Evolutionary conservation across 2,888 invertebrate species (phyloP).

Genomic region (Euzetes globulus): DNA sequence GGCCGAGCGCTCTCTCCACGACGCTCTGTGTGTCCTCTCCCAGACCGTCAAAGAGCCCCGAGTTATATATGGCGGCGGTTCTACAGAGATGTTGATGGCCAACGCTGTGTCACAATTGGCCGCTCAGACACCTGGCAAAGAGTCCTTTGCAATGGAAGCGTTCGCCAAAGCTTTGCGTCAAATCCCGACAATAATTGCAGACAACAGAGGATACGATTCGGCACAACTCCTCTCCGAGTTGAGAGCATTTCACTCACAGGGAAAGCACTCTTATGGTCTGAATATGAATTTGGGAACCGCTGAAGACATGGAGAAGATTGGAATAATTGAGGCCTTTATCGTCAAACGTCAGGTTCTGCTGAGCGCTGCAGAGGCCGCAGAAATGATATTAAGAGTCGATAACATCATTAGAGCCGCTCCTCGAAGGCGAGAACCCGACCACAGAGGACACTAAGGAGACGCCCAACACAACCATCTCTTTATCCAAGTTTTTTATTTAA

Average conservation of each 20-base stretch:
- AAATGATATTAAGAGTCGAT: constrained; percentile 97
- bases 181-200: constrained; percentile 89
- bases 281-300: constrained; percentile 83
- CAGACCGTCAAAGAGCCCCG: constrained; percentile 90
- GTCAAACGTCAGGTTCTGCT: constrained; percentile 92
- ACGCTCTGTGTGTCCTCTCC: constrained; percentile 91
- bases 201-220: constrained; percentile 97
- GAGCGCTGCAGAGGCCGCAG: constrained; percentile 93
- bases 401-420: constrained; percentile 90
- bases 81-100: constrained; percentile 95
- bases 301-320: constrained; percentile 81
- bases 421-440: constrained; percentile 72
- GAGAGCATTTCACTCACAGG: constrained; percentile 78
- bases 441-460: constrained; percentile 58
- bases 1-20: constrained; percentile 94
- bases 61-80: constrained; percentile 82
- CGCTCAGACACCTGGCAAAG: constrained; percentile 85
- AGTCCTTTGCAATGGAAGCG: constrained; percentile 92
- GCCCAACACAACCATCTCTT: no score
- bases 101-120: constrained; percentile 77
- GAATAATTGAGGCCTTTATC: constrained; percentile 92
- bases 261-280: constrained; percentile 66
- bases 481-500: no score
- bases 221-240: constrained; percentile 87
- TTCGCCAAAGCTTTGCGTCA: constrained; percentile 71